Evolutionary conservation across 2,888 invertebrate species (phyloP), one percentile per base, ranked within the genome.

Genomic region (Bellardia pandia): DNA sequence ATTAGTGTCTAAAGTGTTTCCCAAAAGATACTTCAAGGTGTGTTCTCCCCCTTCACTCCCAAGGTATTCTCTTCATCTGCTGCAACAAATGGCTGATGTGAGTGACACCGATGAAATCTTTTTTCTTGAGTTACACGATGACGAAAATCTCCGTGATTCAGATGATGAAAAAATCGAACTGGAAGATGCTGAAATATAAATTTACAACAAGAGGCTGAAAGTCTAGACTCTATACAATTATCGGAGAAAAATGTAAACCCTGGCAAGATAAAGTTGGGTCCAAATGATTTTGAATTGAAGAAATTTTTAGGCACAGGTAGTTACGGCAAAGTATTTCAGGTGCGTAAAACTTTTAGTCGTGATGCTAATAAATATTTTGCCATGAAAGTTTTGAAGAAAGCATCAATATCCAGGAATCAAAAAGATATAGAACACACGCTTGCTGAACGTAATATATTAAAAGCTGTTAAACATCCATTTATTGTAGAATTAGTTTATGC

Each of bases 321-420:
- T 23, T 23, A 99, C 95, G 99, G 99, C 91, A 99, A 99, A 95
- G 99, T 99, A 51, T 98, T 98, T 93, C 98, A 98, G 94, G 96
- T 98, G 45, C 96, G 98, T 88, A 99, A 99, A 95, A 96, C 97
- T 85, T 97, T 96, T 88, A 99, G 99, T 23, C 95, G 96, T 91
- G 99, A 99, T 95, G 95, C 96, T 80, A 97, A 98, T 88, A 97
- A 97, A 91, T 98, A 99, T 91, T 99, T 99, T 95, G 99, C 99
- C 82, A 99, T 99, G 99, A 99, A 99, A 95, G 99, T 99, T 88
- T 95, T 99, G 81, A 97, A 98, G 92, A 98, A 99, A 94, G 99
- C 99, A 86, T 98, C 98, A 72, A 99, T 99, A 93, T 98, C 99
- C 87, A 96, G 99, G 92, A 99, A 99, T 94, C 99, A 23, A 23